Evolutionary conservation across 2,113 vertebrate species (phyloP).

Genomic region (Actenoides hombroni): DNA sequence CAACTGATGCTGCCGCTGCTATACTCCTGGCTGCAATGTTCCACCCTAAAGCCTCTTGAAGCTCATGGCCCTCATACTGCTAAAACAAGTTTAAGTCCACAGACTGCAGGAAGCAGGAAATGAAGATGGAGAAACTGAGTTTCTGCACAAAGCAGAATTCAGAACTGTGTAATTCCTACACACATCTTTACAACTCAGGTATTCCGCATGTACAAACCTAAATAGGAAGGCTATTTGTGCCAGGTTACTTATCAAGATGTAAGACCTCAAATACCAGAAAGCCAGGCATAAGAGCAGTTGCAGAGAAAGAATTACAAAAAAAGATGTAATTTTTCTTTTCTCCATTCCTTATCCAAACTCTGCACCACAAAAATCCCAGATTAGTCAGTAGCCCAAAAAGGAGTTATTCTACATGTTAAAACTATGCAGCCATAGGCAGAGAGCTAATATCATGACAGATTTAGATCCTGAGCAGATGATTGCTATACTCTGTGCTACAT

Average conservation of each 20-base stretch:
- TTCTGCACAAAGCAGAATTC: background rate
- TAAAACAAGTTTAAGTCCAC: background rate
- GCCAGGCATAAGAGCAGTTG: background rate
- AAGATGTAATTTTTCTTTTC: background rate
- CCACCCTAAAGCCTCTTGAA: background rate
- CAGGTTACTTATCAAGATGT: background rate
- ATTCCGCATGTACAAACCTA: background rate
- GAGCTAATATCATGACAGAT: background rate
- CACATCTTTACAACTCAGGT: fast-evolving
- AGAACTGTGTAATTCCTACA: background rate
- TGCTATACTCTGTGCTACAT: background rate
- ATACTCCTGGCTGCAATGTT: background rate
- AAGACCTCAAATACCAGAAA: background rate
- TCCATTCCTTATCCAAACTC: background rate
- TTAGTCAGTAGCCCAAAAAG: background rate
- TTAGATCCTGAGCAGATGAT: background rate
- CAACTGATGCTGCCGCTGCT: background rate
- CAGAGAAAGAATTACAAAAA: background rate
- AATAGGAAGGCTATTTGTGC: background rate
- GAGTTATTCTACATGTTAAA: background rate
- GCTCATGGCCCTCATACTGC: background rate
- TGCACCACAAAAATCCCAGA: background rate
- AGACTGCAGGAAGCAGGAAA: background rate
- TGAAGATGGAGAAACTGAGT: background rate
- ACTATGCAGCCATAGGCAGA: background rate